Evolutionary conservation across 2,113 vertebrate genomes (phyloP).

Genomic region (Lagopus muta): DNA sequence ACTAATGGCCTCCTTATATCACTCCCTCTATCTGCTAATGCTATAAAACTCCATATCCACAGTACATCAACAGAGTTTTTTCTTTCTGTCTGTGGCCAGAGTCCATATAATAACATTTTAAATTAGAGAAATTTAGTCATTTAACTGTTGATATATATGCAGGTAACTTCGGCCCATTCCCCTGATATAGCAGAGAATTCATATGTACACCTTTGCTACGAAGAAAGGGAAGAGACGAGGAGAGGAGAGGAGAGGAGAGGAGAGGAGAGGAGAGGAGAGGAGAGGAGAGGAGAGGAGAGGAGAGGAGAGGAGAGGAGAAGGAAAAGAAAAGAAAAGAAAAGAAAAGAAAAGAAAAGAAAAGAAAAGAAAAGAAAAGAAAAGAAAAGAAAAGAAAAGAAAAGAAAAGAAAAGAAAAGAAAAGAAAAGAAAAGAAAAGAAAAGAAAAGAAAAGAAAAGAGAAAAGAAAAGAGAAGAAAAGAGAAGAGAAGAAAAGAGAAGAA

Average conservation of each 20-base stretch:
- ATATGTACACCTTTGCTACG: background rate
- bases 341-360: background rate
- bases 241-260: no score
- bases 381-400: background rate
- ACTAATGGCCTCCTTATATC: constrained; percentile 55
- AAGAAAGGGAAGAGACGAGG: no score
- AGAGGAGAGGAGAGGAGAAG: no score
- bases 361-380: background rate
- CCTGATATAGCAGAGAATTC: background rate
- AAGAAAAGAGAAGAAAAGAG: no score
- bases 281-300: no score
- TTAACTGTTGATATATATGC: constrained; percentile 31
- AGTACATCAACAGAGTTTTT: background rate
- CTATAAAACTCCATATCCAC: constrained; percentile 45
- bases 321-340: no score
- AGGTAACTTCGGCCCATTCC: background rate
- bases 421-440: background rate
- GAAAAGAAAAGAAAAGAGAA: no score
- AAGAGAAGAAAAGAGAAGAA: accelerated
- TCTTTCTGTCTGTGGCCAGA: background rate
- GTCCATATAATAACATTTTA: constrained; percentile 37
- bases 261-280: no score
- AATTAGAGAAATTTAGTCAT: constrained; percentile 44
- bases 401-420: background rate
- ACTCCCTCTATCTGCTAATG: background rate